Base-by-base conservation (phyloP, 1,140 invertebrate species). In the Polypedilum vanderplanki region DNA sequence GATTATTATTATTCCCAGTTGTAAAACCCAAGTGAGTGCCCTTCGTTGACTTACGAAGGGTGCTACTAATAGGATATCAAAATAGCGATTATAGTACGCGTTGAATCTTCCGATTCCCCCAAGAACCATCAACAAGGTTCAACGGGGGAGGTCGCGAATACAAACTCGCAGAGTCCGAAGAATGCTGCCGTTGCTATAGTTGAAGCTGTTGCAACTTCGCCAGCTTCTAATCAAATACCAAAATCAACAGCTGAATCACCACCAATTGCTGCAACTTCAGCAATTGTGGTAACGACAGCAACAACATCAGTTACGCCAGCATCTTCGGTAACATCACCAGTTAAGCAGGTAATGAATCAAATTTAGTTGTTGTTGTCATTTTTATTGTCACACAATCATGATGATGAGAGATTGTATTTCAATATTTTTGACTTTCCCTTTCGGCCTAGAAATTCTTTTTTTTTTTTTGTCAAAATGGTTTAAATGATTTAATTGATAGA, bases 141-240 rank as follows among this genome's bases (percentile, higher is more conserved):
- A 76, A 75, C 77, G 77, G 77, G 76, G 46, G 46, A 57, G 10
- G 46, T 15, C n/a, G 46, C 46, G 15, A n/a, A 12, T 15, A 1
- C n/a, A 9, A 57, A 57, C 12, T 76, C 76, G 76, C 76, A 75
- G 76, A 78, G 76, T 67, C 77, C 76, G 18, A 77, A 76, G 76
- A 76, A 88, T 90, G 84, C 91, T 90, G 85, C 87, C 88, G 80
- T 86, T 88, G 24, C 24, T 33, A 5, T 33, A 80, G 86, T 88
- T 79, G 86, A 87, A 81, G 85, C 87, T 80, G 84, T 86, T 78
- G 82, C 85, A 81, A 80, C 83, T 79, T 79, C 77, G 76, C 75
- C 79, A 75, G 77, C 79, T 57, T 75, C 77, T 73, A 78, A 78
- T 75, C 80, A 79, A 74, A 76, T 78, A 1, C 76, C 75, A n/a